phyloP scores from a whole-genome alignment of 2,888 invertebrate species.

The Hoplodrina ambigua region DNA sequence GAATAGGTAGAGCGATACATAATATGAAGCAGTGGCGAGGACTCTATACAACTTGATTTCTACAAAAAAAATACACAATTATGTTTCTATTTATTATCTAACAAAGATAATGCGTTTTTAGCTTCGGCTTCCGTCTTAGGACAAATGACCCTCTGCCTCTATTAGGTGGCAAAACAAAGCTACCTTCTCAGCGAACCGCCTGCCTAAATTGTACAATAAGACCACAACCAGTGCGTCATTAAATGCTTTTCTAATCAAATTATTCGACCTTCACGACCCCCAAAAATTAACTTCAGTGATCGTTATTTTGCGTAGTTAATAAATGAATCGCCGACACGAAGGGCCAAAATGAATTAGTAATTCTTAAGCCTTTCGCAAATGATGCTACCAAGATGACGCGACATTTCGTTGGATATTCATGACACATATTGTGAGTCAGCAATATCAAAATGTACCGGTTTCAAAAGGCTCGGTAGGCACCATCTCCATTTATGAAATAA shows the following conservation, averaged over 20 bases:
- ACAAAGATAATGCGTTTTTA: too few relatives aligned
- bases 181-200: neutral
- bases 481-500: conserved; percentile 36
- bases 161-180: neutral
- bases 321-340: conserved; percentile 42
- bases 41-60: too few relatives aligned
- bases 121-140: too few relatives aligned
- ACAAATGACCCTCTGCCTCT: too few relatives aligned
- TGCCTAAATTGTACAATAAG: neutral
- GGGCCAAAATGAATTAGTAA: conserved; percentile 35
- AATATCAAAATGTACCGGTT: conserved; percentile 30
- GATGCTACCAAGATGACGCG: conserved; percentile 35
- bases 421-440: conserved; percentile 44
- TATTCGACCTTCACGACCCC: conserved; percentile 2
- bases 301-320: conserved; percentile 25
- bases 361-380: conserved; percentile 39
- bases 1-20: neutral
- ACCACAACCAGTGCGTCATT: neutral
- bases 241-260: conserved; percentile 24
- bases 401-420: conserved; percentile 19
- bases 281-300: conserved; percentile 21
- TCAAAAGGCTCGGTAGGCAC: conserved; percentile 32
- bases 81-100: too few relatives aligned
- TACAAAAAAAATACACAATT: too few relatives aligned
- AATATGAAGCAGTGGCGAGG: neutral